A percentile compares a stretch with the other conserved stretches of the same genome.
These are phyloP conservation scores for Heteropelma amictum DNA, from an alignment of 2,888 invertebrate genomes.

Conservation along the genomic window DNA sequence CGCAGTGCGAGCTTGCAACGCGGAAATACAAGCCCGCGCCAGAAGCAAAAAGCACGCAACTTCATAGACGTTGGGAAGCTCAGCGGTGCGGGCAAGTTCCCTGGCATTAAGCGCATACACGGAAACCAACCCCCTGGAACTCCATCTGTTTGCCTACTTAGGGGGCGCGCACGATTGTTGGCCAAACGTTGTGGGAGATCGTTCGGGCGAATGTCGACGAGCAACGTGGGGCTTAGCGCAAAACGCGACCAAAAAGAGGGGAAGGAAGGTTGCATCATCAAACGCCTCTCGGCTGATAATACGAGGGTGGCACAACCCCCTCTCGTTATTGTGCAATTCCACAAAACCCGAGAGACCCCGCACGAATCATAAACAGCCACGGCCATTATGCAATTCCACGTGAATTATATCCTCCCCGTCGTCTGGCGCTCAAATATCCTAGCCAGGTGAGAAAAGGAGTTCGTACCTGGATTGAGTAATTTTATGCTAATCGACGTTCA, in stretches of 20 bases:
- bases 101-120: no score
- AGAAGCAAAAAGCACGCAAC: neutral
- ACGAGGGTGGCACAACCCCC: neutral
- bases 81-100: neutral
- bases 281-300: no score
- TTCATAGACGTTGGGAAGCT: neutral
- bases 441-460: slow-evolving; percentile 49
- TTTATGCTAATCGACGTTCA: slow-evolving; percentile 59
- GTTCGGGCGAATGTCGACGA: slow-evolving; percentile 40
- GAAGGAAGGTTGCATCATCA: no score
- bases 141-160: slow-evolving; percentile 42
- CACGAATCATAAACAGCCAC: no score
- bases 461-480: slow-evolving; percentile 60
- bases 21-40: neutral
- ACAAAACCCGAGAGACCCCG: no score
- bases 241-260: no score
- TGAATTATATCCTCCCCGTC: no score
- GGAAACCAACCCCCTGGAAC: slow-evolving; percentile 32
- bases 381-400: no score
- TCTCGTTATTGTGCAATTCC: slow-evolving; percentile 4
- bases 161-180: slow-evolving; percentile 31
- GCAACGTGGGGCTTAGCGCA: no score
- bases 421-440: no score
- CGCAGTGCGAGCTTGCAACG: slow-evolving; percentile 55
- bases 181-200: slow-evolving; percentile 35